Conservation (phyloP, 2,113 vertebrate species). For the Lipotes vexillifer region DNA sequence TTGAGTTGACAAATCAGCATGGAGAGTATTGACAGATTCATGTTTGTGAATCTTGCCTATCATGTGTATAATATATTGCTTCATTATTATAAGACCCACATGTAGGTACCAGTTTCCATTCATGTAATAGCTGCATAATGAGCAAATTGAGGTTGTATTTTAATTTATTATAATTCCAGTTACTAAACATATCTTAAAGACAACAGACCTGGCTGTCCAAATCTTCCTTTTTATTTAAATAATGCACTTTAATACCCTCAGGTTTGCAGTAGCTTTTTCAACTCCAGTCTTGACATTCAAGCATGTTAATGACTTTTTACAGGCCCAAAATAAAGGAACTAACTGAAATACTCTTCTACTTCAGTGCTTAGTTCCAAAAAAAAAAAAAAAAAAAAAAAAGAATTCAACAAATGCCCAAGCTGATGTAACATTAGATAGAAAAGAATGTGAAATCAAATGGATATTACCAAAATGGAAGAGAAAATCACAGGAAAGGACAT, state of each 20-base stretch:
- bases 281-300: background rate
- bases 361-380: background rate
- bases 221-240: background rate
- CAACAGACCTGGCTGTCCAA: background rate
- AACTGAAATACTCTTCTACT: background rate
- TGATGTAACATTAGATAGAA: background rate
- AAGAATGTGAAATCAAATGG: background rate
- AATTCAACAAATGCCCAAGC: background rate
- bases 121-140: background rate
- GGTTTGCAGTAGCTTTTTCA: background rate
- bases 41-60: background rate
- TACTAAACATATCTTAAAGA: background rate
- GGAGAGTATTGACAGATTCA: background rate
- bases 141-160: background rate
- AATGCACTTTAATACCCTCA: background rate
- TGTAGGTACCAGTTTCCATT: background rate
- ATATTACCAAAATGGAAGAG: background rate
- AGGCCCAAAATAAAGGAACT: background rate
- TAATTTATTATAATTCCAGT: background rate
- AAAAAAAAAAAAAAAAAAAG: background rate
- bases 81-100: background rate
- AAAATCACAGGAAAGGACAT: background rate
- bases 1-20: background rate
- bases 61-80: background rate
- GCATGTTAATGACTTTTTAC: background rate